Evolutionary conservation across 2,113 vertebrate species (phyloP), one percentile per base, ranked within the genome.

Genomic region (Coracopsis vasa): DNA sequence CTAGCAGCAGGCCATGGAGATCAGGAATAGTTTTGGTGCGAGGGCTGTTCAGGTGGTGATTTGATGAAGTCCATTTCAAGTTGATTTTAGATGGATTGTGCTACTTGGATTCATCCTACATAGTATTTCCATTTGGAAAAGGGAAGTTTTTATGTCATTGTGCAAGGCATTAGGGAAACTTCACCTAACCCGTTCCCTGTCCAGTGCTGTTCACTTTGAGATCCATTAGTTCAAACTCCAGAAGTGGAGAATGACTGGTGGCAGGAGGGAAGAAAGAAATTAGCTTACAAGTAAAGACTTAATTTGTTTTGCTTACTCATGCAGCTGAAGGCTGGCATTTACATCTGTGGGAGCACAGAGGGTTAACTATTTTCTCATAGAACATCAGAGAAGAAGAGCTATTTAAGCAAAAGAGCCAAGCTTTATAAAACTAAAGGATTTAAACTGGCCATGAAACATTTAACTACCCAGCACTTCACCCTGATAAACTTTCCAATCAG

Each of bases 401-500:
- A 27, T 64, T 85, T 69, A 54, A 90, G 47, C 51, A 72, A 85
- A 82, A 90, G 73, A 24, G 24, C 35, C 4, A 47, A 65, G 19
- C 62, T 82, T 79, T 72, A 28, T 69, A 75, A 85, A 85, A 14
- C 16, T 21, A 78, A 84, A 35, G 11, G 12, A 67, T 84, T 91
- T 64, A 51, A 86, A 71, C 24, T 54, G 44, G 15, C 12, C 47
- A 51, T 44, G 53, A 83, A 94, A 67, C 83, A 54, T 47, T 42
- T 60, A 80, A 35, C 67, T 81, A 39, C 65, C 39, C 42, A 51
- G 51, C 35, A 87, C 56, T 92, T 87, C 65, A 72, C 47, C 10
- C 18, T 81, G 61, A 24, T 79, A 89, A 95, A 72, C 47, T 89
- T 81, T 78, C n/a, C 28, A 37, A 29, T 78, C 48, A 64, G 42